phyloP scores from a whole-genome alignment of 2,113 vertebrate species.

The Tonatia bakeri region DNA sequence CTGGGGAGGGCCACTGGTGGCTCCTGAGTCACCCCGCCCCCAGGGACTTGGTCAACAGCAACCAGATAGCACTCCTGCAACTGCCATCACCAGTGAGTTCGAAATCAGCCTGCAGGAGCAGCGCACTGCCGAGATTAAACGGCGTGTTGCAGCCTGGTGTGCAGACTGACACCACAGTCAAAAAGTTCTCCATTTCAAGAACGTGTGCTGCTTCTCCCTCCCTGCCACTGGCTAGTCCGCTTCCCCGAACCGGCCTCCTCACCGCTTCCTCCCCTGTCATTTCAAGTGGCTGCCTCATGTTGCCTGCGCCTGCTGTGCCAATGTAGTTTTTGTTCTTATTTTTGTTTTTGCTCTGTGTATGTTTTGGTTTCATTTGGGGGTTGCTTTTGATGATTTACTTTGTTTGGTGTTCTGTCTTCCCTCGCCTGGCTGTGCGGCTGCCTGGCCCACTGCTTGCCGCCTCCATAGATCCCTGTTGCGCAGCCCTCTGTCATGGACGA shows the following conservation, averaged over 20 bases:
- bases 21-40: background rate
- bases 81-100: background rate
- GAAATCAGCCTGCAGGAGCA: background rate
- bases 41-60: background rate
- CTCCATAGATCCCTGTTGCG: slow-evolving; percentile 89
- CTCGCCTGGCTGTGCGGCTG: slow-evolving; percentile 83
- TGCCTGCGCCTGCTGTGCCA: background rate
- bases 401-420: slow-evolving; percentile 79
- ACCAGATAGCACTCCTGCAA: background rate
- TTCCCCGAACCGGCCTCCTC: slow-evolving; percentile 29
- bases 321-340: background rate
- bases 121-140: background rate
- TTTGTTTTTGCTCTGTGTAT: slow-evolving; percentile 51
- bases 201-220: slow-evolving; percentile 24
- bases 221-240: too few relatives aligned
- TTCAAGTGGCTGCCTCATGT: slow-evolving; percentile 28
- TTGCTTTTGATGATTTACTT: slow-evolving; percentile 81
- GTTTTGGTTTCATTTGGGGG: slow-evolving; percentile 75
- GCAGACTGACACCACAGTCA: slow-evolving; percentile 68
- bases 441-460: slow-evolving; percentile 84
- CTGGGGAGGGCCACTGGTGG: background rate
- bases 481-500: slow-evolving; percentile 99
- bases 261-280: slow-evolving; percentile 65
- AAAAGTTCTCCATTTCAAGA: slow-evolving; percentile 74
- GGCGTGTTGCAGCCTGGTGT: background rate